Conservation (phyloP, 1,140 invertebrate genomes). For the Bombus superbus region DNA sequence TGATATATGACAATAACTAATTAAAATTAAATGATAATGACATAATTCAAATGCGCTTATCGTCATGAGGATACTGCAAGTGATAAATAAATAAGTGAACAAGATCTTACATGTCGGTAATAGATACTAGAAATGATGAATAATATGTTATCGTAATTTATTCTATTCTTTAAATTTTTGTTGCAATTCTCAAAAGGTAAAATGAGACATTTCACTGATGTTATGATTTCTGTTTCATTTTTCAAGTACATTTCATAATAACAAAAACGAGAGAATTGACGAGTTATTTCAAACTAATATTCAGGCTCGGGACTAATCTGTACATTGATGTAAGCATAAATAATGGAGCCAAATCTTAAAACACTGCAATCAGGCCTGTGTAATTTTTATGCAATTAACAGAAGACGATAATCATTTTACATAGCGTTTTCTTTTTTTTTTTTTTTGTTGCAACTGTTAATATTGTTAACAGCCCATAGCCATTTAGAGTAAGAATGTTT, state of each 20-base stretch:
- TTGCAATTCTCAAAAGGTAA: conserved; percentile 32
- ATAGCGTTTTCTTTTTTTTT: neutral
- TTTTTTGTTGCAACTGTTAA: neutral
- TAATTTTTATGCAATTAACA: conserved; percentile 23
- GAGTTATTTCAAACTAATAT: conserved; percentile 17
- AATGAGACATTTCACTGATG: conserved; percentile 17
- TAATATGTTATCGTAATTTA: conserved; percentile 40
- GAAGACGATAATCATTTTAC: conserved; percentile 34
- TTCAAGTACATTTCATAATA: neutral
- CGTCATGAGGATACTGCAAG: conserved; percentile 51
- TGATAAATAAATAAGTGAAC: conserved; percentile 63
- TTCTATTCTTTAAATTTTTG: conserved; percentile 38
- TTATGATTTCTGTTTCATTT: conserved; percentile 10
- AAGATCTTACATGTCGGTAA: conserved; percentile 52
- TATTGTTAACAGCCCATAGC: neutral
- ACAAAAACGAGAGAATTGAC: conserved; percentile 1
- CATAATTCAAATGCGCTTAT: conserved; percentile 61
- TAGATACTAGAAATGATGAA: conserved; percentile 48
- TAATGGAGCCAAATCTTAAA: conserved; percentile 43
- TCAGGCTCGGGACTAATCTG: neutral
- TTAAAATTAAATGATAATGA: conserved; percentile 36
- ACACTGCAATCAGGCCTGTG: conserved; percentile 35
- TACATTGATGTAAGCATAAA: conserved; percentile 11
- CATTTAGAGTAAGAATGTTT: conserved; percentile 3
- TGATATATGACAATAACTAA: conserved; percentile 10